phyloP scores from a whole-genome alignment of 2,888 invertebrate genomes.

The Microchrysa polita region DNA sequence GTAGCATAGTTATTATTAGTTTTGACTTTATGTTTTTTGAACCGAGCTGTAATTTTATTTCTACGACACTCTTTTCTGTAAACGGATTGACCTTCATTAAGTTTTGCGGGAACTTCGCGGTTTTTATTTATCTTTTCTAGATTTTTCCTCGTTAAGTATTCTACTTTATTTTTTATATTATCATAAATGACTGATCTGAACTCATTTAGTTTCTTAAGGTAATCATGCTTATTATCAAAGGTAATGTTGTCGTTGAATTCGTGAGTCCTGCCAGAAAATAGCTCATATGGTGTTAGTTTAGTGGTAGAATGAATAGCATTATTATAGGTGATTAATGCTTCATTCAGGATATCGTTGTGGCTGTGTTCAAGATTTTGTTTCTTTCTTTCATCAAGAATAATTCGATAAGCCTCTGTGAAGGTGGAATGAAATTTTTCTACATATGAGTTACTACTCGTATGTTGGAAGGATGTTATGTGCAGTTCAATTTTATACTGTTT shows the following conservation, averaged over 20 bases:
- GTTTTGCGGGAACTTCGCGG: conserved; percentile 12
- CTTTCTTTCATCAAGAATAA: conserved; percentile 45
- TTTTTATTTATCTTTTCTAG: conserved; percentile 27
- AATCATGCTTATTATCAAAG: conserved; percentile 31
- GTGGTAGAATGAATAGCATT: conserved; percentile 35
- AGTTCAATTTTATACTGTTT: conserved; percentile 44
- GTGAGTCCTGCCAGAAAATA: neutral
- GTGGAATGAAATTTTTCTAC: conserved; percentile 49
- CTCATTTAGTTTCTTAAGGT: conserved; percentile 39
- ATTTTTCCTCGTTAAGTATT: conserved; percentile 7
- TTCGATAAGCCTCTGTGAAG: conserved; percentile 48
- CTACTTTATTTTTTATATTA: conserved; percentile 31
- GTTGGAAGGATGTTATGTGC: conserved; percentile 48
- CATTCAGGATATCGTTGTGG: conserved; percentile 47
- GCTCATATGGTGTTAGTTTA: conserved; percentile 42
- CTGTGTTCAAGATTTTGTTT: neutral
- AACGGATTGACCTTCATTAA: conserved; percentile 10
- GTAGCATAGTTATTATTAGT: too few relatives aligned
- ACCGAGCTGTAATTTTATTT: conserved; percentile 43
- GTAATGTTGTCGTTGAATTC: conserved; percentile 35
- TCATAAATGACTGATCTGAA: conserved; percentile 39
- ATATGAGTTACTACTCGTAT: conserved; percentile 46
- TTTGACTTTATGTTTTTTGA: neutral
- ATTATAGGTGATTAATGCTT: conserved; percentile 38
- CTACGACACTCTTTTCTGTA: conserved; percentile 46